These are phyloP conservation scores for Oreochromis aureus DNA, from an alignment of 2,113 vertebrate genomes.

Conservation along the genomic window DNA sequence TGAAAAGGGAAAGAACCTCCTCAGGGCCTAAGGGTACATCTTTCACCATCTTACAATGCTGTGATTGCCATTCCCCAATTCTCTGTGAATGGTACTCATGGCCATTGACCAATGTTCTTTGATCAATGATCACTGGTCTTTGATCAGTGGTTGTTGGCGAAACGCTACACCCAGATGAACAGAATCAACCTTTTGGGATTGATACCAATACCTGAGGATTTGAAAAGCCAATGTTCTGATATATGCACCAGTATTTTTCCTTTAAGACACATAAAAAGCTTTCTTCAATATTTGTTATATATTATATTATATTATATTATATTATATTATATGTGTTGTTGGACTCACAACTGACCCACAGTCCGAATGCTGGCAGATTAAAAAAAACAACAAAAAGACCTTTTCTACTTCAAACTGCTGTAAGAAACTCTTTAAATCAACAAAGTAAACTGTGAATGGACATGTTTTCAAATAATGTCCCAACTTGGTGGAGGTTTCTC, in stretches of 20 bases:
- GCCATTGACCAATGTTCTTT: too few relatives aligned
- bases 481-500: background rate
- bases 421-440: background rate
- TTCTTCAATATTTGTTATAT: background rate
- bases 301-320: too few relatives aligned
- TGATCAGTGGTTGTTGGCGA: background rate
- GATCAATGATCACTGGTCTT: background rate
- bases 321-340: background rate
- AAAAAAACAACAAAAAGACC: accelerated
- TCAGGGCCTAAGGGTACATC: accelerated
- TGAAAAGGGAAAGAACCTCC: background rate
- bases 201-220: background rate
- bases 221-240: background rate
- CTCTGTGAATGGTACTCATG: background rate
- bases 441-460: too few relatives aligned
- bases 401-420: background rate
- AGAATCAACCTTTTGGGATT: background rate
- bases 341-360: background rate
- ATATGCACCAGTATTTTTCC: background rate
- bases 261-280: background rate
- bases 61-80: background rate
- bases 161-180: background rate
- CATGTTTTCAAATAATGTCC: background rate
- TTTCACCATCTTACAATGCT: background rate
- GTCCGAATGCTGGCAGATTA: background rate